Evolutionary conservation across 2,113 vertebrate species (phyloP), one percentile per base, ranked within the genome.

Genomic region (Prinia subflava): DNA sequence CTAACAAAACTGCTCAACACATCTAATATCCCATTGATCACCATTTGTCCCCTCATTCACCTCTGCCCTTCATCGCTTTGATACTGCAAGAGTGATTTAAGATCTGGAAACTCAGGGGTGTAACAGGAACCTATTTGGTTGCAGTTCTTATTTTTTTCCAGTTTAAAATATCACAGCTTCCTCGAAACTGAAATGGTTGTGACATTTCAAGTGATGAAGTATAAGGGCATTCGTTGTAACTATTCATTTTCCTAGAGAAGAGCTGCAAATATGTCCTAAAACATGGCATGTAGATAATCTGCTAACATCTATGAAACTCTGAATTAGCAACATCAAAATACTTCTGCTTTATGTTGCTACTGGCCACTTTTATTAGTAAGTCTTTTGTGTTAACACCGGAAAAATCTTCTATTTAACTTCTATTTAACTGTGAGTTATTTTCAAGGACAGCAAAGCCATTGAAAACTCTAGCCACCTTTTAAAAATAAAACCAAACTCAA

Each of bases 21-120:
- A 98, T 94, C 92, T 93, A 87, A 97, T 97, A 98, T 97, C 95
- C 90, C 96, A 97, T 93, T 96, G 94, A 98, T 98, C 96, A 97
- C 83, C 69, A 97, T 83, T 71, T 97, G 97, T 97, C 97, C 97
- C 96, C 97, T 95, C 64, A 35, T 93, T 95, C 95, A 96, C 95
- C 95, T 95, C 85, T 91, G 90, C 75, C 92, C 90, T 80, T 90
- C 82, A 30, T 20, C 87, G 91, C 81, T 95, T 94, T 94, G 91
- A 87, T 77, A 95, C 1, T 67, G 41, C 52, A 91, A 84, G 22
- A 73, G 37, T 71, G 94, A 97, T 95, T 96, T 91, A 97, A 92
- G 78, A 87, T 27, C 30, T 39, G 57, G 76, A 86, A 94, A 74
- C 69, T 74, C 67, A 76, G 37, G 50, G 94, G 69, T 64, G 73